These are phyloP conservation scores for Thamnophis sirtalis DNA, from an alignment of 2,113 vertebrate genomes.

Conservation along the genomic window DNA sequence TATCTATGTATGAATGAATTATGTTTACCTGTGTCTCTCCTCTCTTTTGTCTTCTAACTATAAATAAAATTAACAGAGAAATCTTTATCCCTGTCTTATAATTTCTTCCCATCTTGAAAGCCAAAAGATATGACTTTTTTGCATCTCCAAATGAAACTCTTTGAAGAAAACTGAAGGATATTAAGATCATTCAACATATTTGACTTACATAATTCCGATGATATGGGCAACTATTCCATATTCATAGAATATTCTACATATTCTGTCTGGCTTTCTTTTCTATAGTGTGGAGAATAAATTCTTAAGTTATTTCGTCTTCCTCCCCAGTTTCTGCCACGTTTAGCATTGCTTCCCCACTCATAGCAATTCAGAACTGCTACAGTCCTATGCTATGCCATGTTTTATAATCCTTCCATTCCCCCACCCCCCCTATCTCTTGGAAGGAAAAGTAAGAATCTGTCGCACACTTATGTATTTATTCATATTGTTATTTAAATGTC, in stretches of 20 bases:
- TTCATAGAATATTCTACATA: neutral
- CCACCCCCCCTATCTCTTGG: neutral
- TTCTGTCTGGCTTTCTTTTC: neutral
- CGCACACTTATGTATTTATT: constrained; percentile 32
- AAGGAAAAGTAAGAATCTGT: neutral
- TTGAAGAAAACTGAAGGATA: neutral
- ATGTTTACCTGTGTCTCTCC: neutral
- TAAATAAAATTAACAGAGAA: neutral
- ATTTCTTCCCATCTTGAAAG: neutral
- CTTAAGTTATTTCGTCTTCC: neutral
- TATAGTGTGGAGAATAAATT: neutral
- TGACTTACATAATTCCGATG: neutral
- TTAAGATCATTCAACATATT: neutral
- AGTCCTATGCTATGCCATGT: neutral
- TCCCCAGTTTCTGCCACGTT: constrained; percentile 5
- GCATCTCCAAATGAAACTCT: neutral
- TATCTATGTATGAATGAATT: no score
- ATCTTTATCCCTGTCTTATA: neutral
- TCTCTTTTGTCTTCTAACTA: neutral
- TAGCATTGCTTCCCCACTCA: neutral
- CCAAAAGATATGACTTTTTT: neutral
- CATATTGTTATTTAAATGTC: constrained; percentile 40
- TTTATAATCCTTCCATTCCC: constrained; percentile 29
- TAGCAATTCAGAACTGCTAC: constrained; percentile 12
- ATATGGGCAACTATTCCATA: neutral